Evolutionary conservation across 2,797 vertebrate species (phyloP).

Genomic region (Mormyrus proboscirostris): DNA sequence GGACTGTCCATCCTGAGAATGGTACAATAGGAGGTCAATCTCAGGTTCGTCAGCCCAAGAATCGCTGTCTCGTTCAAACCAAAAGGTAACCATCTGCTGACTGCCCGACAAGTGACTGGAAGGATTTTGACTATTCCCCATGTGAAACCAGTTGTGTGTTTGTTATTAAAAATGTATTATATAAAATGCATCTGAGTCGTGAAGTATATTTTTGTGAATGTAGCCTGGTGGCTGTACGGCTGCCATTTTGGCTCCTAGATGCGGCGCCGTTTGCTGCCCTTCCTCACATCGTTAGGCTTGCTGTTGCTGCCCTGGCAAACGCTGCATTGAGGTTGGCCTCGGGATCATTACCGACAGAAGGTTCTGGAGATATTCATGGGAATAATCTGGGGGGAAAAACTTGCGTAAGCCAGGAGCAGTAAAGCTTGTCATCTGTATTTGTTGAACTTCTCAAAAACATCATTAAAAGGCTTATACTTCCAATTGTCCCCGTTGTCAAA

Average conservation of each 20-base stretch:
- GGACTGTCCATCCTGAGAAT: slow-evolving; percentile 97
- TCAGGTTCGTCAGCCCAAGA: slow-evolving; percentile 96
- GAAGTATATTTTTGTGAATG: neutral
- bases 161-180: neutral
- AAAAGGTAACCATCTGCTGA: neutral
- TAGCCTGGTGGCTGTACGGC: neutral
- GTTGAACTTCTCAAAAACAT: neutral
- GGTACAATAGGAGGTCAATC: slow-evolving; percentile 76
- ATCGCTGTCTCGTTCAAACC: slow-evolving; percentile 58
- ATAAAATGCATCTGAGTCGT: neutral
- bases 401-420: neutral
- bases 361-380: neutral
- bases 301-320: neutral
- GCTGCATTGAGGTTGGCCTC: neutral
- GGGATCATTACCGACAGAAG: neutral
- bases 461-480: neutral
- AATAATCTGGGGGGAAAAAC: neutral
- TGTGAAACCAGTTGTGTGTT: neutral
- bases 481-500: neutral
- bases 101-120: neutral
- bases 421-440: neutral
- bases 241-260: neutral
- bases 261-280: neutral
- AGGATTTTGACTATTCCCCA: neutral
- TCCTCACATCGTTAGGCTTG: neutral